Base-by-base conservation (phyloP, 1,140 invertebrate genomes). In the Ceratosolen solmsi region DNA sequence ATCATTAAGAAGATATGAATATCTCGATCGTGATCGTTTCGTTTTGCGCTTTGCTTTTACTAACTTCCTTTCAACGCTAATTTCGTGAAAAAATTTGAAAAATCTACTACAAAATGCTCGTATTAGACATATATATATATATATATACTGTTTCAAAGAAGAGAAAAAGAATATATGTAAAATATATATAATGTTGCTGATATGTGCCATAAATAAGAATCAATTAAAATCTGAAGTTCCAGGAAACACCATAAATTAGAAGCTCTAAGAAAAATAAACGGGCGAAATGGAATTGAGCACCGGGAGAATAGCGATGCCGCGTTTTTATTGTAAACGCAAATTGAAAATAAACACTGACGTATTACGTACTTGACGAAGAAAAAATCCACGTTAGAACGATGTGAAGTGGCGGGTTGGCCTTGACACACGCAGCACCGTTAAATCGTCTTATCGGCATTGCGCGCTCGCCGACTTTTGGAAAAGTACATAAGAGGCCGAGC, bases 351-450 rank as follows among this genome's bases (percentile, higher is more conserved):
- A 38, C 41, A 30, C 27, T 9, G 63, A 36, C 1, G 13, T 22
- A 56, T 79, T 70, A 79, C 30, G 58, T 49, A 78, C n/a, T 49
- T 9, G 60, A 11, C 15, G 41, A 80, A 49, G 22, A 54, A 41
- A 41, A 65, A 38, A 49, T 27, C 13, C 11, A 11, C 49, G 46
- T 54, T 73, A 56, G 20, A 65, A 22, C 46, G 72, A 22, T 1
- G 2, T 38, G n/a, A 72, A 68, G 33, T 68, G 33, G 41, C 13
- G 41, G 9, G 8, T 54, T 41, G 80, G 63, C 65, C 80, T 82
- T 82, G 65, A 77, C 80, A 71, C 80, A 76, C 65, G 80, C 74
- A 63, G 46, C 58, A 38, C 72, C 60, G 72, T 81, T 70, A 75
- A 81, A 75, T 68, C 46, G 72, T 75, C 74, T 82, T 77, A 82